Evolutionary conservation across 2,888 invertebrate species (phyloP).

Genomic region (Cataglyphis rosenhaueri): DNA sequence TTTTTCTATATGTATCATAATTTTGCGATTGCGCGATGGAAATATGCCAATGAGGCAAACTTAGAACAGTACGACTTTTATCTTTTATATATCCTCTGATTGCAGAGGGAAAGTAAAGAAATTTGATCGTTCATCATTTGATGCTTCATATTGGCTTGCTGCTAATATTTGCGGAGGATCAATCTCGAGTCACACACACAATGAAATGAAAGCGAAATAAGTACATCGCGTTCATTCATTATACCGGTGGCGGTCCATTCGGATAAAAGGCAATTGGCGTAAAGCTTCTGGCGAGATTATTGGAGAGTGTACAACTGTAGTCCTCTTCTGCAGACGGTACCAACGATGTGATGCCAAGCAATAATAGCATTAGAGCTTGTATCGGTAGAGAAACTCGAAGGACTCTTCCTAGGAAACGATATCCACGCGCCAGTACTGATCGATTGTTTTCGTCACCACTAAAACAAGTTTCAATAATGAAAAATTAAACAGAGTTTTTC

Average conservation of each 20-base stretch:
- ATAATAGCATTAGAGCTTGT: slow-evolving; percentile 96
- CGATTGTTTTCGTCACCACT: slow-evolving; percentile 87
- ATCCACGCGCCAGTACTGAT: slow-evolving; percentile 91
- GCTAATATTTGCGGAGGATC: background rate
- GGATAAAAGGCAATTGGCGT: slow-evolving; percentile 96
- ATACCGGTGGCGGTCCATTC: slow-evolving; percentile 97
- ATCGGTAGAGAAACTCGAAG: slow-evolving; percentile 96
- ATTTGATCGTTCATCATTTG: background rate
- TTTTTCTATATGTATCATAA: background rate
- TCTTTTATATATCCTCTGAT: background rate
- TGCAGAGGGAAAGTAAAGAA: background rate
- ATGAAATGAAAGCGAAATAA: background rate
- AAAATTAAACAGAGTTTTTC: background rate
- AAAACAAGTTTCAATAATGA: slow-evolving; percentile 75
- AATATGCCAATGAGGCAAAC: background rate
- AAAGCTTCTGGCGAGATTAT: slow-evolving; percentile 93
- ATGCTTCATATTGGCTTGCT: slow-evolving; percentile 25
- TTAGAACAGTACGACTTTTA: slow-evolving; percentile 1
- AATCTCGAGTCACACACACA: background rate
- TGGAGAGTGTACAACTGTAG: slow-evolving; percentile 94
- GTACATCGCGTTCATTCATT: slow-evolving; percentile 77
- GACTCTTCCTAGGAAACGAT: slow-evolving; percentile 95
- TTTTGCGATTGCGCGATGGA: background rate
- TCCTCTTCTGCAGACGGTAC: slow-evolving; percentile 95
- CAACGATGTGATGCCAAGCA: slow-evolving; percentile 96